Percentiles rank a stretch among this genome's conserved stretches.
Conservation (phyloP, 2,113 vertebrate species). For the Salvelinus sp. region DNA sequence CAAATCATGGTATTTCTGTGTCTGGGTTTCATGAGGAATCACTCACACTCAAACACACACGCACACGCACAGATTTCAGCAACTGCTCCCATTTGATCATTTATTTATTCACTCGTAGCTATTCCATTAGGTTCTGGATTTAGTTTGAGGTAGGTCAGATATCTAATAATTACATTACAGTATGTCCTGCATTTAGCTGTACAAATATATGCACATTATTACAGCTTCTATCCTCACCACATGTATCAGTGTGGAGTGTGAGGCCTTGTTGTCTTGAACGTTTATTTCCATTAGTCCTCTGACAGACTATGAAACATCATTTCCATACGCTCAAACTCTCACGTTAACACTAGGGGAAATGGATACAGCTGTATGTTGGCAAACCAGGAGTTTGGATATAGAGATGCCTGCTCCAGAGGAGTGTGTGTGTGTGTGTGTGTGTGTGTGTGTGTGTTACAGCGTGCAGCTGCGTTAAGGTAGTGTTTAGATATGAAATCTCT, state of each 20-base stretch:
- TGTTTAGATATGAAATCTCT: slow-evolving; percentile 47
- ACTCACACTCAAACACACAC: background rate
- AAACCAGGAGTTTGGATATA: slow-evolving; percentile 37
- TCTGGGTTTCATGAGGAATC: too few relatives aligned
- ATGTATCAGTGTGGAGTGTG: slow-evolving; percentile 13
- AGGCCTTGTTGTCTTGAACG: slow-evolving; percentile 43
- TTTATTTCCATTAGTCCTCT: slow-evolving; percentile 53
- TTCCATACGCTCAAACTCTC: slow-evolving; percentile 42
- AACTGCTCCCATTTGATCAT: too few relatives aligned
- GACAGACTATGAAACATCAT: slow-evolving; percentile 47
- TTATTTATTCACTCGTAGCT: too few relatives aligned
- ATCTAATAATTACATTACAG: too few relatives aligned
- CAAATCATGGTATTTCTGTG: too few relatives aligned
- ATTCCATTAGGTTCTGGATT: slow-evolving; percentile 6
- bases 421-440: slow-evolving; percentile 20
- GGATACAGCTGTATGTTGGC: slow-evolving; percentile 51
- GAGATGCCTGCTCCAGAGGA: slow-evolving; percentile 35
- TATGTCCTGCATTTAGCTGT: too few relatives aligned
- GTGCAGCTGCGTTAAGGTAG: slow-evolving; percentile 35
- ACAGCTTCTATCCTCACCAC: too few relatives aligned
- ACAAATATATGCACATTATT: too few relatives aligned
- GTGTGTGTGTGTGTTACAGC: slow-evolving; percentile 14
- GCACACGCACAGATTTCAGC: background rate
- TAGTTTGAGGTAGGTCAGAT: slow-evolving; percentile 13
- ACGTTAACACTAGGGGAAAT: slow-evolving; percentile 34